Evolutionary conservation across 2,888 invertebrate species (phyloP).

Genomic region (Taenaris catops): DNA sequence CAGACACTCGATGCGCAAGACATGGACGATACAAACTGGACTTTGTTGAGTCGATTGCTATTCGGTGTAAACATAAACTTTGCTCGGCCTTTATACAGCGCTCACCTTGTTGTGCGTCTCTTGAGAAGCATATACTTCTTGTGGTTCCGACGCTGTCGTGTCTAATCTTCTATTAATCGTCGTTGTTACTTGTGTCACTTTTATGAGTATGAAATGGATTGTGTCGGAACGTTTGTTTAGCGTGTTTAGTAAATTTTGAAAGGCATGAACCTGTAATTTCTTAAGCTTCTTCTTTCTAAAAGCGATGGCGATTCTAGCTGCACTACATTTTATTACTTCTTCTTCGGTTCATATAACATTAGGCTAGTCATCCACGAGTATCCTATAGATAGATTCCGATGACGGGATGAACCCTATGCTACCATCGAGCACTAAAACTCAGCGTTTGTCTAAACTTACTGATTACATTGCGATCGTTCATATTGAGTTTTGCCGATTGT

Average conservation of each 20-base stretch:
- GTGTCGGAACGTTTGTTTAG: constrained; percentile 31
- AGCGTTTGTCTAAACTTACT: constrained; percentile 63
- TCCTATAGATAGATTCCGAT: constrained; percentile 47
- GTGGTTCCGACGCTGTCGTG: constrained; percentile 18
- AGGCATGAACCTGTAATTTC: constrained; percentile 35
- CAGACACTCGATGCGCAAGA: constrained; percentile 71
- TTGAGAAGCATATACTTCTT: constrained; percentile 18
- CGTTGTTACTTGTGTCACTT: constrained; percentile 26
- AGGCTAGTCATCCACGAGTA: constrained; percentile 42
- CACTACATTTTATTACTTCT: constrained; percentile 34
- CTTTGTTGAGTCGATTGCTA: constrained; percentile 28
- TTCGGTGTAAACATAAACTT: constrained; percentile 23
- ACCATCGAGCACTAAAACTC: constrained; percentile 63
- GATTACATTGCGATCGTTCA: constrained; percentile 49
- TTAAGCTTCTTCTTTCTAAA: constrained; percentile 46
- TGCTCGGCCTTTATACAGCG: constrained; percentile 20
- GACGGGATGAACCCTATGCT: constrained; percentile 62
- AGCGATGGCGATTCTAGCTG: constrained; percentile 60
- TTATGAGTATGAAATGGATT: constrained; percentile 31
- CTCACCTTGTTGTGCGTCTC: constrained; percentile 29
- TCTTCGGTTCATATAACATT: constrained; percentile 11
- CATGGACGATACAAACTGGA: constrained; percentile 66
- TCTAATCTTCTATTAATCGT: constrained; percentile 14
- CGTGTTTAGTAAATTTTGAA: constrained; percentile 32
- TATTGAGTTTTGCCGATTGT: constrained; percentile 54